Conservation (phyloP, 2,888 invertebrate species). For the Leucozona laternaria region DNA sequence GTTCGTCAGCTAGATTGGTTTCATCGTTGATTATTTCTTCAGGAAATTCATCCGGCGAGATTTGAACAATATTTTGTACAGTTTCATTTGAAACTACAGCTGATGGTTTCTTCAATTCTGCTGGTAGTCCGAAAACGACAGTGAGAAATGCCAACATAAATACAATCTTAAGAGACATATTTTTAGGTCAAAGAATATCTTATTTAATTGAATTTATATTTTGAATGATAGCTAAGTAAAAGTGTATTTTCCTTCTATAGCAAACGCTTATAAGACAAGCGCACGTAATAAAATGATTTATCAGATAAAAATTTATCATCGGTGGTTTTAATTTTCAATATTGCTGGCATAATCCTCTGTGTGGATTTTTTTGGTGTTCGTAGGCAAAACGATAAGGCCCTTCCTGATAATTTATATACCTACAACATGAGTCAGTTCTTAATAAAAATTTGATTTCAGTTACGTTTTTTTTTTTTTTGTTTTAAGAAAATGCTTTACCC, state of each 20-base stretch:
- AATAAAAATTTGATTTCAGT: background rate
- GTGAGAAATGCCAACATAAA: conserved; percentile 17
- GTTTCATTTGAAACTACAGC: background rate
- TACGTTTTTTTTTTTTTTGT: background rate
- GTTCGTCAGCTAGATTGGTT: background rate
- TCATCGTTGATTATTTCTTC: background rate
- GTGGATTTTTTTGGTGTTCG: background rate
- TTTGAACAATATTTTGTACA: too few species aligned
- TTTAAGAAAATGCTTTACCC: background rate
- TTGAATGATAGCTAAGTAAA: background rate
- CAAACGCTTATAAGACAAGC: background rate
- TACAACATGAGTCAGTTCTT: background rate
- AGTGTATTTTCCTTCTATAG: background rate
- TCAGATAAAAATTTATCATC: background rate
- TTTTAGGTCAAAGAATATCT: background rate
- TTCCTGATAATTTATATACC: background rate
- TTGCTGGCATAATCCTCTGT: background rate
- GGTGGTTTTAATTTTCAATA: background rate
- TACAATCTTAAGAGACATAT: conserved; percentile 32
- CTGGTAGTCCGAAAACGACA: conserved; percentile 1
- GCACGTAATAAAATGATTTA: background rate
- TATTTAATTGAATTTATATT: background rate
- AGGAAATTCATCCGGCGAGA: background rate
- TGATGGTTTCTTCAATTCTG: background rate
- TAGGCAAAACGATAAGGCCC: background rate